Percentiles rank a stretch among this genome's conserved stretches.
These are phyloP conservation scores for Trachelipus rathkii DNA, from an alignment of 1,140 invertebrate species.

Conservation along the genomic window DNA sequence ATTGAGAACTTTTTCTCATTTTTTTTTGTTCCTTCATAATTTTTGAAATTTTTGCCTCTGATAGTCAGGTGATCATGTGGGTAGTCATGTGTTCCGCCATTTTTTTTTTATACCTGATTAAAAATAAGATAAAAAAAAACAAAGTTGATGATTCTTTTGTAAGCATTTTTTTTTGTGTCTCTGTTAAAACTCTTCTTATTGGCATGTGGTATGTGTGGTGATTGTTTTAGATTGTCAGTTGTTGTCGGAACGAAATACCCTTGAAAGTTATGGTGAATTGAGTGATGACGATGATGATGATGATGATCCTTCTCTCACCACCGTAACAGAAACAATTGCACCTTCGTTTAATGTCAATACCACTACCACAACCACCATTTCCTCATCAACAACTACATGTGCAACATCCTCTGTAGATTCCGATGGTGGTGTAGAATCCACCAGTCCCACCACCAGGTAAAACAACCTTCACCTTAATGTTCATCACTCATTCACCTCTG, in stretches of 20 bases:
- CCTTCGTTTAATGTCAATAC: not conserved
- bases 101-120: no score
- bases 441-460: not conserved
- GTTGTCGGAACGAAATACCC: not conserved
- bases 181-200: not conserved
- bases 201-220: constrained; percentile 7
- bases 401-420: constrained; percentile 6
- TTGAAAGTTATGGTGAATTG: constrained; percentile 11
- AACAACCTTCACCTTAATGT: not conserved
- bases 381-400: not conserved
- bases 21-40: no score
- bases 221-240: not conserved
- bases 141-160: no score
- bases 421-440: not conserved
- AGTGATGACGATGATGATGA: not conserved
- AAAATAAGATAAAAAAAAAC: no score
- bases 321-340: not conserved
- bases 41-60: no score
- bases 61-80: no score
- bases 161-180: not conserved
- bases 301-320: not conserved
- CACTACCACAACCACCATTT: not conserved
- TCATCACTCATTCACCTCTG: no score
- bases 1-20: no score
- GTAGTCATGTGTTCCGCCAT: no score